Percentiles rank a stretch among this genome's conserved stretches.
phyloP scores from a whole-genome alignment of 2,888 invertebrate genomes.

The Pseudanteris insignis region DNA sequence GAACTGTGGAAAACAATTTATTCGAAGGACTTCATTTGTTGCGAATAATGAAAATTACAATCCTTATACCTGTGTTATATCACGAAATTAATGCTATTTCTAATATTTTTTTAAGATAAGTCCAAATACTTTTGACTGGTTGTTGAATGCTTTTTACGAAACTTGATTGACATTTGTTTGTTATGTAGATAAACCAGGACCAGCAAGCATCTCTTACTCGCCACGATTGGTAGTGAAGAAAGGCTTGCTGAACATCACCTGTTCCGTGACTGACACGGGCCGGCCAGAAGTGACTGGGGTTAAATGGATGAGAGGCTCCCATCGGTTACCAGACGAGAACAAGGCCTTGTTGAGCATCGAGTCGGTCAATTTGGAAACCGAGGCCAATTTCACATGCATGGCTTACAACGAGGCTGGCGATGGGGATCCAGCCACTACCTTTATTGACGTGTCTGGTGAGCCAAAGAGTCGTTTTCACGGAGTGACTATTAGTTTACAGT shows the following conservation, averaged over 20 bases:
- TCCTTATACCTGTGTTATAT: no score
- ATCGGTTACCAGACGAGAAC: slow-evolving; percentile 78
- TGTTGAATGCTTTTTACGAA: background rate
- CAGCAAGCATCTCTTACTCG: slow-evolving; percentile 79
- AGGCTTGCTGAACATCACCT: slow-evolving; percentile 82
- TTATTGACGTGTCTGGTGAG: slow-evolving; percentile 77
- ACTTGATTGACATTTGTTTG: background rate
- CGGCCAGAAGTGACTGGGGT: slow-evolving; percentile 79
- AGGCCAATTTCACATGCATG: slow-evolving; percentile 89
- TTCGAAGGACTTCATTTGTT: no score
- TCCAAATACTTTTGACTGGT: no score
- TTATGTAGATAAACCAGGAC: slow-evolving; percentile 81
- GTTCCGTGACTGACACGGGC: slow-evolving; percentile 84
- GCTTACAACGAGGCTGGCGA: slow-evolving; percentile 87
- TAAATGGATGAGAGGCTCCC: slow-evolving; percentile 83
- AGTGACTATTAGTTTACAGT: slow-evolving; percentile 25
- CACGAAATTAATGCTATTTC: no score
- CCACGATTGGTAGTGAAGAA: slow-evolving; percentile 84
- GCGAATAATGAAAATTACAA: no score
- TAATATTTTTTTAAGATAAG: no score
- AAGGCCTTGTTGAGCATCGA: slow-evolving; percentile 82
- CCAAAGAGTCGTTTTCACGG: slow-evolving; percentile 22
- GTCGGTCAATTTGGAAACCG: slow-evolving; percentile 84
- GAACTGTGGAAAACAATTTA: no score
- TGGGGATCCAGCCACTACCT: slow-evolving; percentile 74